These are phyloP conservation scores for Dendropsophus ebraccatus DNA, from an alignment of 2,113 vertebrate species.

Conservation along the genomic window DNA sequence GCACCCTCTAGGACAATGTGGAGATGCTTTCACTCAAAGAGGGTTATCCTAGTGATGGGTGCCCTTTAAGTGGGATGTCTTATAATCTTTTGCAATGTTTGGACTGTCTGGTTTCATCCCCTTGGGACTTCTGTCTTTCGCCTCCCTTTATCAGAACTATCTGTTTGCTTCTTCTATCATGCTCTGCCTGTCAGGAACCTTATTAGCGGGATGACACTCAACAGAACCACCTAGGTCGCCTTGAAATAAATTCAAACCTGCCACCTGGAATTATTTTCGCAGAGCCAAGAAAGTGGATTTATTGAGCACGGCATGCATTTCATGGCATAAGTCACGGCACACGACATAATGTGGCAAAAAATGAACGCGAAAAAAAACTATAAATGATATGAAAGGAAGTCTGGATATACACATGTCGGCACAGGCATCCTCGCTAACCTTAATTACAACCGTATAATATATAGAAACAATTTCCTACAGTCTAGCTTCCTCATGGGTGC, in stretches of 20 bases:
- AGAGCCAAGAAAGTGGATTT: neutral
- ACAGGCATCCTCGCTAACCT: neutral
- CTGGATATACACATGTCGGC: neutral
- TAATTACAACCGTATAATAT: neutral
- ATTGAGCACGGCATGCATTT: neutral
- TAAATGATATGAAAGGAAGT: neutral
- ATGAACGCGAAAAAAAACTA: neutral
- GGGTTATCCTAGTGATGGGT: too few species aligned
- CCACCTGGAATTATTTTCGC: slow-evolving; percentile 3
- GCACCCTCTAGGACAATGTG: too few species aligned
- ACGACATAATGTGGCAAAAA: neutral
- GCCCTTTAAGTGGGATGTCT: neutral
- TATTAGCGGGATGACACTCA: slow-evolving; percentile 17
- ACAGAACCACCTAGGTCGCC: neutral
- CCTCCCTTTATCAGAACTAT: neutral
- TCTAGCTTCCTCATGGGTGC: neutral
- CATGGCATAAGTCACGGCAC: neutral
- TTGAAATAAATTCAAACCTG: neutral
- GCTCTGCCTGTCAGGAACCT: slow-evolving; percentile 7
- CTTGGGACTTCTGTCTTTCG: neutral
- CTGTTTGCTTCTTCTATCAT: neutral
- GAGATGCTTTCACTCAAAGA: too few species aligned
- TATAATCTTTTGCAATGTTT: neutral
- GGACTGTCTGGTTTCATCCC: neutral
- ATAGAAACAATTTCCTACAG: neutral